Conservation (phyloP, 1,140 invertebrate genomes). For the Babylonia areolata region DNA sequence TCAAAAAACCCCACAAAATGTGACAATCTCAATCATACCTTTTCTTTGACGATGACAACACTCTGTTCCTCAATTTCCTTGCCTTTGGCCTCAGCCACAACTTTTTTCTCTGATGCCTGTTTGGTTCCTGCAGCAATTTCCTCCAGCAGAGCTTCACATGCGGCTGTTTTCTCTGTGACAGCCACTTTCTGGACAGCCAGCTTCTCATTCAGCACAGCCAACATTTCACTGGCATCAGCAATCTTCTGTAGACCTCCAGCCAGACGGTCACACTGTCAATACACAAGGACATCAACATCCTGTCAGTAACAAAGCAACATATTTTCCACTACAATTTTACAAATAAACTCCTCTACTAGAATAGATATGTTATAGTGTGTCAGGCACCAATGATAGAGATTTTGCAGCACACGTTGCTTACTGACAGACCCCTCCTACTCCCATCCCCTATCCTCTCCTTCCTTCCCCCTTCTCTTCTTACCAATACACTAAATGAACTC, state of each 20-base stretch:
- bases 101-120: constrained; percentile 85
- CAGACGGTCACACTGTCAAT: constrained; percentile 81
- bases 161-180: constrained; percentile 84
- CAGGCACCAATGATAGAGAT: no score
- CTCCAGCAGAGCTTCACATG: constrained; percentile 84
- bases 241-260: constrained; percentile 86
- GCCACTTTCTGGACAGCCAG: constrained; percentile 86
- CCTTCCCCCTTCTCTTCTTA: no score
- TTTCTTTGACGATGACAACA: constrained; percentile 85
- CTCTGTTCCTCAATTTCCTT: constrained; percentile 88
- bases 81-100: constrained; percentile 85
- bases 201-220: constrained; percentile 85
- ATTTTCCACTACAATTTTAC: no score
- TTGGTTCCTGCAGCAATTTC: constrained; percentile 82
- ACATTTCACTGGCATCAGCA: constrained; percentile 85
- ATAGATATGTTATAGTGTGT: no score
- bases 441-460: no score
- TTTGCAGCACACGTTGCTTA: no score
- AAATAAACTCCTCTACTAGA: no score
- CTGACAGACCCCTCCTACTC: no score
- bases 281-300: no score
- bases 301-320: no score
- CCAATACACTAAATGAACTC: no score
- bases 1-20: neutral
- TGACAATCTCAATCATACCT: constrained; percentile 73